phyloP scores from a whole-genome alignment of 1,140 invertebrate species.

The Drosophila auraria region DNA sequence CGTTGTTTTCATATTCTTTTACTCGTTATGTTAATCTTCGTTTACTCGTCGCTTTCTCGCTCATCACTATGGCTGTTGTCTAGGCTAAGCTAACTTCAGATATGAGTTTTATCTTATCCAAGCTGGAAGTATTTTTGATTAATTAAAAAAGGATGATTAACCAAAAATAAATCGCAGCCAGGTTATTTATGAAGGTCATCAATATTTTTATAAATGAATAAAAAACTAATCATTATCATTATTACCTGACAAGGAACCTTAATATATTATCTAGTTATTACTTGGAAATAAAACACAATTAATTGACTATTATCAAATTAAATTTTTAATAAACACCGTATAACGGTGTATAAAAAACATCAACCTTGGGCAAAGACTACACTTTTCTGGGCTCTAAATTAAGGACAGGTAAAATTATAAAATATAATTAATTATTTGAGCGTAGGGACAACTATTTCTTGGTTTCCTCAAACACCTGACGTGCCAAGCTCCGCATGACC shows the following conservation, averaged over 20 bases:
- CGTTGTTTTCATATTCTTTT: too few relatives aligned
- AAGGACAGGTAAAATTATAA: constrained; percentile 8
- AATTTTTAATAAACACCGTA: constrained; percentile 4
- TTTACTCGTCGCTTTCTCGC: not conserved
- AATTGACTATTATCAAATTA: constrained; percentile 5
- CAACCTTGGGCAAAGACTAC: constrained; percentile 2
- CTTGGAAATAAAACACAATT: not conserved
- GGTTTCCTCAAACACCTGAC: constrained; percentile 46
- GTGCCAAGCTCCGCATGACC: constrained; percentile 56
- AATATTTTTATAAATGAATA: not conserved
- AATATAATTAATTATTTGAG: constrained; percentile 11
- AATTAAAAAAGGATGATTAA: not conserved
- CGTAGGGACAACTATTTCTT: constrained; percentile 5
- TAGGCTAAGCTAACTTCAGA: not conserved
- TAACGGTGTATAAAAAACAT: not conserved
- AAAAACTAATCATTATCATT: not conserved
- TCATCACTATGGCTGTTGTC: too few relatives aligned
- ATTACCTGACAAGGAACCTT: not conserved
- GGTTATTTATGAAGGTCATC: not conserved
- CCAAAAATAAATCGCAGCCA: not conserved
- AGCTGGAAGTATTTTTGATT: not conserved
- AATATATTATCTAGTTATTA: too few relatives aligned
- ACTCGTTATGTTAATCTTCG: not conserved
- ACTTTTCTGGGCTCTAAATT: not conserved
- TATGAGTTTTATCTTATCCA: not conserved